Base-by-base conservation (phyloP, 2,113 vertebrate species). In the Sclerurus mexicanus region DNA sequence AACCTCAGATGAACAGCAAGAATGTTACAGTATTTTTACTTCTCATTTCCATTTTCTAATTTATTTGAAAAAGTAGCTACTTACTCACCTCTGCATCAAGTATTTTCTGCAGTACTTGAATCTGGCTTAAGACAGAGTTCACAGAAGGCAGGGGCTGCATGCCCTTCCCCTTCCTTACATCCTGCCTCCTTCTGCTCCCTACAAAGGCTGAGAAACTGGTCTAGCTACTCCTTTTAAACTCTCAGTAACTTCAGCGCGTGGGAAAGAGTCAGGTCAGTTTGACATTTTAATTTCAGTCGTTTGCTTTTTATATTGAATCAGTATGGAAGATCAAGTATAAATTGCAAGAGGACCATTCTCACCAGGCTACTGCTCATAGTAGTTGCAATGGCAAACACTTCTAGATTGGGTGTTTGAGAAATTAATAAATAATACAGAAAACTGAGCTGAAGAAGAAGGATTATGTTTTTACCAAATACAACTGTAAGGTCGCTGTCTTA, bases 371-470 rank as follows among this genome's bases (percentile, higher is more conserved):
- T 85, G 56, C n/a, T 89, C 44, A 33, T 3, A 27, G 21, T 27
- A 47, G 20, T 22, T 76, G 35, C 63, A 50, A 58, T 44, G 19
- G 24, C 50, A 71, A 92, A 74, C 31, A 60, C 12, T 76, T 87
- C 47, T 67, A 44, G 49, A 56, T 3, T 52, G 22, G 64, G 20
- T 10, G 47, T 55, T 72, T 77, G 68, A 89, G 47, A 95, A 92
- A 81, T 50, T 30, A 90, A 63, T 81, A 78, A 89, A 46, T 52
- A 11, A 59, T 74, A 50, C 0, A 7, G 52, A 81, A 27, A 81
- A 78, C 19, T 74, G 64, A 91, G 42, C 30, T 90, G 71, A 92
- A 87, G 64, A 76, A 68, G 50, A 76, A 60, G 18, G 23, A 87
- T 89, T 85, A 49, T 24, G 3, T 44, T 81, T 93, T 89, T 88